Evolutionary conservation across 2,888 invertebrate genomes (phyloP).

Genomic region (Mayetiola destructor): DNA sequence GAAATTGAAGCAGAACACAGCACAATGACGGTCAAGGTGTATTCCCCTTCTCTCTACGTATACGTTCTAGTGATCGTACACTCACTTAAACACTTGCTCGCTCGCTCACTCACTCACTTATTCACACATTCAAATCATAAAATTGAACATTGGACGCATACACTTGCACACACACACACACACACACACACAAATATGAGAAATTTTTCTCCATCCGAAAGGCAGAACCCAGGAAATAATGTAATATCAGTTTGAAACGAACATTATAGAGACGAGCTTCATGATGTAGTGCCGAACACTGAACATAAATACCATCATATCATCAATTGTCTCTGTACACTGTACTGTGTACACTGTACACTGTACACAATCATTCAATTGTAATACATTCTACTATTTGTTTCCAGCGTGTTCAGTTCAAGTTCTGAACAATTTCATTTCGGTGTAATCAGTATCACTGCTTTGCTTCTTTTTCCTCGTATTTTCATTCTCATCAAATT

Average conservation of each 20-base stretch:
- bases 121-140: too few species aligned
- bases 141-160: neutral
- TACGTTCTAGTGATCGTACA: neutral
- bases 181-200: neutral
- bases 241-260: too few species aligned
- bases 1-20: neutral
- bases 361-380: neutral
- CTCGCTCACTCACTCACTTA: neutral
- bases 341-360: too few species aligned
- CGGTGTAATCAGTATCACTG: neutral
- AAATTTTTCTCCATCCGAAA: too few species aligned
- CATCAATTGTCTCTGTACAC: slow-evolving; percentile 9
- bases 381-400: slow-evolving; percentile 1
- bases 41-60: slow-evolving; percentile 5
- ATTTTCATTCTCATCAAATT: neutral
- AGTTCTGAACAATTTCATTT: too few species aligned
- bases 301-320: too few species aligned
- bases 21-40: slow-evolving; percentile 18
- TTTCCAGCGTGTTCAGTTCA: too few species aligned
- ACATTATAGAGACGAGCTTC: too few species aligned
- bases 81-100: neutral
- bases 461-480: neutral
- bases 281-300: too few species aligned
- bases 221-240: too few species aligned
- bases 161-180: neutral